Percentiles rank a stretch among this genome's conserved stretches.
Conservation (phyloP, 2,888 invertebrate species). For the Parapristionchus giblindavisi region DNA sequence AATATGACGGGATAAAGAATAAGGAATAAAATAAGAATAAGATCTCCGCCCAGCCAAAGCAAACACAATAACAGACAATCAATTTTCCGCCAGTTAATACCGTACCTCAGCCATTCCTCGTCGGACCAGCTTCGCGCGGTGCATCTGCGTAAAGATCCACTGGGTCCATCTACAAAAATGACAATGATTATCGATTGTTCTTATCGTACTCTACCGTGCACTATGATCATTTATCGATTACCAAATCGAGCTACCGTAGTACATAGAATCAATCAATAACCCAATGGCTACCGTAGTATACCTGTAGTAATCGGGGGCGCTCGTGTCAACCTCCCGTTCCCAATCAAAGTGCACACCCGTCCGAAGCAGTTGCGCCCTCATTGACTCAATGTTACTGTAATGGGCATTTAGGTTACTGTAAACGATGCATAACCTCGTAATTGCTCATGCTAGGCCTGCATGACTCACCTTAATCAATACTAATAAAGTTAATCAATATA, state of each 20-base stretch:
- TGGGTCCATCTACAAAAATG: conserved; percentile 83
- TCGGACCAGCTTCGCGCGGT: conserved; percentile 84
- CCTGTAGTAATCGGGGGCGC: conserved; percentile 84
- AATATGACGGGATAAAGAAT: too few relatives aligned
- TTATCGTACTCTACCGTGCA: background rate
- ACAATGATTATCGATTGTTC: background rate
- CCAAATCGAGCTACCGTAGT: too few relatives aligned
- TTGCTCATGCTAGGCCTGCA: too few relatives aligned
- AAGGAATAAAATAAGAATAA: too few relatives aligned
- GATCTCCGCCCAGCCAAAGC: too few relatives aligned
- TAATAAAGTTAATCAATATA: too few relatives aligned
- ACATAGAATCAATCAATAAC: too few relatives aligned
- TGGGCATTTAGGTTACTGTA: too few relatives aligned
- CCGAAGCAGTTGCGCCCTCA: conserved; percentile 82
- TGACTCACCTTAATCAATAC: too few relatives aligned
- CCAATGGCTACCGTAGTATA: too few relatives aligned
- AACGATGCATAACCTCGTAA: too few relatives aligned
- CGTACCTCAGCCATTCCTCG: conserved; percentile 74
- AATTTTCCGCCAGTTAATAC: background rate
- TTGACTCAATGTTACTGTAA: conserved; percentile 80
- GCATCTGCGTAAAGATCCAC: conserved; percentile 87
- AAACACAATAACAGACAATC: conserved; percentile 1
- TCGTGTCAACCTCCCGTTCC: conserved; percentile 76
- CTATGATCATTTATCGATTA: too few relatives aligned
- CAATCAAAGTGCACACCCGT: conserved; percentile 91